phyloP scores from a whole-genome alignment of 2,113 vertebrate species.

The Empidonax alnorum region DNA sequence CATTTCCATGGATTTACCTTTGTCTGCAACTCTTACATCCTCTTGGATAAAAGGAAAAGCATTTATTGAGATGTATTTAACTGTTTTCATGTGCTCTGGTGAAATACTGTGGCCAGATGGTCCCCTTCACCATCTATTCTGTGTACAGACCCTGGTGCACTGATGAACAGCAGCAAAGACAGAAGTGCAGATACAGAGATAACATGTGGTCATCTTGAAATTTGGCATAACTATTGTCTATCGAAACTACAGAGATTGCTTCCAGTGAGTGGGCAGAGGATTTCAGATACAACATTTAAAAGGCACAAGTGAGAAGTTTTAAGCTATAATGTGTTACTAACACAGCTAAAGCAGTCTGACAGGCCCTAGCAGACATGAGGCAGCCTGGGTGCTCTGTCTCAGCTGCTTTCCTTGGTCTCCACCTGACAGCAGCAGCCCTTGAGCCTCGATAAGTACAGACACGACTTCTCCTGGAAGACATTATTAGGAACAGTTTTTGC shows the following conservation, averaged over 20 bases:
- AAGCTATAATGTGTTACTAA: constrained; percentile 5
- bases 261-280: background rate
- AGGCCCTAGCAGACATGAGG: background rate
- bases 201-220: background rate
- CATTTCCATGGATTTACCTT: background rate
- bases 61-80: background rate
- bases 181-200: background rate
- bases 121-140: background rate
- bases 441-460: background rate
- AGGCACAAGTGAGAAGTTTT: constrained; percentile 8
- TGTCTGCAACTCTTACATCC: background rate
- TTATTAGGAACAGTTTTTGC: background rate
- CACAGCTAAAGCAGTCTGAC: constrained; percentile 11
- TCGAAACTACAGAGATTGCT: background rate
- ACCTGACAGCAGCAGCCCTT: background rate
- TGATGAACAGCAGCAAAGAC: background rate
- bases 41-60: background rate
- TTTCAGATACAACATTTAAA: constrained; percentile 44
- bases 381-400: background rate
- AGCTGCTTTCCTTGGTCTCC: background rate
- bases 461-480: background rate
- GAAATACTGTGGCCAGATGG: background rate
- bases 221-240: background rate
- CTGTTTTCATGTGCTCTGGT: background rate
- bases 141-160: background rate